A percentile compares a stretch with the other conserved stretches of the same genome.
Conservation (phyloP, 2,797 vertebrate species). For the Sebastes itinus region DNA sequence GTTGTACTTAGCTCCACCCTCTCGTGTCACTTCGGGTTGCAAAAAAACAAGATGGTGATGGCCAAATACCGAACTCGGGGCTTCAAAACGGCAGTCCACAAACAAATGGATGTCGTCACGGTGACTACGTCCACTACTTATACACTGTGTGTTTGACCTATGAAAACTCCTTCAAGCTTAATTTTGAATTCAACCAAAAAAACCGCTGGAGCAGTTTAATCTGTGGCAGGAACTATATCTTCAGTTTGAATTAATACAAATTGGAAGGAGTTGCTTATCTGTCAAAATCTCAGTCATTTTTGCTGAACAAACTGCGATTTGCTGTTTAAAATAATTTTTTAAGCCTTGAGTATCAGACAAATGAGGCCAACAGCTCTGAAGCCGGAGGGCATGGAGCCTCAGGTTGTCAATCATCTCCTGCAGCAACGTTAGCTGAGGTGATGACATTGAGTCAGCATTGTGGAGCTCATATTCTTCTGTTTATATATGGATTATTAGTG, state of each 20-base stretch:
- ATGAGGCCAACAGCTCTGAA: conserved; percentile 12
- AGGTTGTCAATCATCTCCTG: conserved; percentile 5
- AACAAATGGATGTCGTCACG: no score
- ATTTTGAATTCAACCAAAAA: neutral
- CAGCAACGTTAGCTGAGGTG: neutral
- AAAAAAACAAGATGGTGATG: no score
- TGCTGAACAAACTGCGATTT: neutral
- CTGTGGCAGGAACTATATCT: neutral
- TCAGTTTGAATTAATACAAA: neutral
- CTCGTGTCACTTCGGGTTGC: no score
- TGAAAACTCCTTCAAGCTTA: neutral
- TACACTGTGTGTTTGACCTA: neutral
- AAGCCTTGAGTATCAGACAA: neutral
- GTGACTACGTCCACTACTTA: no score
- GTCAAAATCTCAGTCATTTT: neutral
- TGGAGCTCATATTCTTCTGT: neutral
- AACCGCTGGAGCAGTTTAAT: neutral
- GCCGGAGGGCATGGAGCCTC: neutral
- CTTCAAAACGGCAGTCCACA: no score
- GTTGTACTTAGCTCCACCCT: no score
- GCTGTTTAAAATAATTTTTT: neutral
- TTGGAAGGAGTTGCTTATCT: neutral
- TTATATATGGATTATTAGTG: neutral
- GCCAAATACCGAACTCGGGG: no score
- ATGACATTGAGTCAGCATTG: neutral